Conservation (phyloP, 2,797 vertebrate genomes). For the Ibycter americanus region DNA sequence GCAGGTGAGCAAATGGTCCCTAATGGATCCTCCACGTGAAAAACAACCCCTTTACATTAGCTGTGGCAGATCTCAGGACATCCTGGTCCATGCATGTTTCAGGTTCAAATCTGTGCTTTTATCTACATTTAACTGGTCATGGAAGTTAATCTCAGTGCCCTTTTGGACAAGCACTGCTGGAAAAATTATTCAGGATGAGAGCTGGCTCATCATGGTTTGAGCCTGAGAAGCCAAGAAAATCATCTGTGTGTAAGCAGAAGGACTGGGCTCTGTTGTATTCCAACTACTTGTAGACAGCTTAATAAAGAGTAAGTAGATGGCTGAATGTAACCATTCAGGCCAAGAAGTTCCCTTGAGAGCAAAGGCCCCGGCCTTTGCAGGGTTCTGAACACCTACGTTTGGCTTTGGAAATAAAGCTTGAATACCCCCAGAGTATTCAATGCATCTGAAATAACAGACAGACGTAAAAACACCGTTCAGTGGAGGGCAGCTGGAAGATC, state of each 20-base stretch:
- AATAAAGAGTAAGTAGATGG: background rate
- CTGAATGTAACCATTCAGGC: constrained; percentile 4
- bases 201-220: background rate
- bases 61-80: background rate
- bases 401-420: constrained; percentile 2
- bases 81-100: background rate
- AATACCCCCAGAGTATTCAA: background rate
- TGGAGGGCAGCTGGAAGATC: background rate
- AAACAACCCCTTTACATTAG: background rate
- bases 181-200: constrained; percentile 23
- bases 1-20: background rate
- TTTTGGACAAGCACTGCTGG: background rate
- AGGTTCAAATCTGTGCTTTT: background rate
- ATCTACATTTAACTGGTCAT: background rate
- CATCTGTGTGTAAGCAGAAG: constrained; percentile 11
- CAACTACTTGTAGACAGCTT: constrained; percentile 3
- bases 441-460: background rate
- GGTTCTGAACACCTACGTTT: background rate
- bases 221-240: constrained; percentile 50
- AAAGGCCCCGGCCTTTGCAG: background rate
- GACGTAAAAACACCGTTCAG: background rate
- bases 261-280: background rate
- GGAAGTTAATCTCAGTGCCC: background rate
- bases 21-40: background rate
- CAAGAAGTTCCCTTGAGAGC: background rate